Evolutionary conservation across 2,888 invertebrate species (phyloP), one percentile per base, ranked within the genome.

Genomic region (Drosophila niveifrons): DNA sequence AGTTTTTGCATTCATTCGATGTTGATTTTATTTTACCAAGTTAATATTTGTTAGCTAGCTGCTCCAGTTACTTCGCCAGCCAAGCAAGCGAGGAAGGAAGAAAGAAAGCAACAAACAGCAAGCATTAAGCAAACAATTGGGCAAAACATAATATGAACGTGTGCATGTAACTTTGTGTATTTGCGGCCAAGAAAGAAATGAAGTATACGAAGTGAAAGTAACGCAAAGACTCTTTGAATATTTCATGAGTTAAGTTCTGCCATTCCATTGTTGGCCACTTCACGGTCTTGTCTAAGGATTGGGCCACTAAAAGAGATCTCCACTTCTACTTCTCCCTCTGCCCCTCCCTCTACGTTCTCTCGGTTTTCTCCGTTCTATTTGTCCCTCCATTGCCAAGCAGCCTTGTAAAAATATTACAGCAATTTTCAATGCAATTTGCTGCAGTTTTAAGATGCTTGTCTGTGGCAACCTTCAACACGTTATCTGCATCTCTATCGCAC

Each of bases 371-470:
- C 1, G 1, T 6, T 46, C 7, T 11, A 34, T 36, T 36, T 36
- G 13, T 39, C 39, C 8, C 39, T 4, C 2, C n/a, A 3, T 39
- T n/a, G 34, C 36, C n/a, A 31, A 18, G 48, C n/a, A 31, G 59
- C 61, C 59, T 39, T 44, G 51, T 46, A 41, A 64, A 64, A 68
- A 68, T 57, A 66, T 69, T 59, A 55, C 36, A 50, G 48, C 59
- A 68, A 68, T 68, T 78, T 75, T 71, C 75, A 75, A 71, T 81
- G 78, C 78, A 81, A 81, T 81, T 78, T 78, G 67, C 79, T 78
- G 75, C 71, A 81, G 71, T 78, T 78, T 81, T 78, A 75, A 78
- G 65, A 50, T 55, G 55, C 46, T 57, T 63, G 36, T 23, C 53
- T 41, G 17, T 31, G 58, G 50, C 31, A 59, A 23, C 18, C 59